Evolutionary conservation across 2,797 vertebrate species (phyloP).

Genomic region (Denticeps clupeoides): DNA sequence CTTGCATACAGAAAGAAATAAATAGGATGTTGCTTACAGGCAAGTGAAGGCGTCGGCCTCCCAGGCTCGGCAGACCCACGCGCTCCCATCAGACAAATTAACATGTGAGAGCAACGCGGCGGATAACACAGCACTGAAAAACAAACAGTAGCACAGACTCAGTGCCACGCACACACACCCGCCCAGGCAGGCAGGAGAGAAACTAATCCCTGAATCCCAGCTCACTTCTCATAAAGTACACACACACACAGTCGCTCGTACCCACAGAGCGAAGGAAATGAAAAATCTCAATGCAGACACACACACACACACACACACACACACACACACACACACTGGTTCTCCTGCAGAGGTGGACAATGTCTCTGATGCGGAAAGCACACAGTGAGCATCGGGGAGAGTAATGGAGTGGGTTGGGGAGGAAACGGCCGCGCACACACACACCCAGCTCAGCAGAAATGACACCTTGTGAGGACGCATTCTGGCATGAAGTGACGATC

Average conservation of each 20-base stretch:
- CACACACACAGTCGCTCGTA: neutral
- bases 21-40: no score
- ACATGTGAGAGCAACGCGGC: conserved; percentile 24
- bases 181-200: neutral
- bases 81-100: conserved; percentile 22
- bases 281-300: neutral
- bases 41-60: no score
- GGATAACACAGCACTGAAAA: conserved; percentile 17
- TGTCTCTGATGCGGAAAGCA: neutral
- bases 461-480: conserved; percentile 19
- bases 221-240: no score
- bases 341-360: neutral
- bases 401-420: neutral
- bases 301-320: neutral
- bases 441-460: conserved; percentile 16
- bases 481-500: conserved; percentile 18
- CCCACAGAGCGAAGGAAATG: neutral
- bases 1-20: no score
- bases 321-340: neutral
- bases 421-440: no score
- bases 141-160: neutral
- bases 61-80: no score
- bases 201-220: no score
- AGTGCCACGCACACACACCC: neutral
- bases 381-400: neutral